A percentile compares a stretch with the other conserved stretches of the same genome.
These are phyloP conservation scores for Philaethria dido DNA, from an alignment of 2,888 invertebrate species.

Conservation along the genomic window DNA sequence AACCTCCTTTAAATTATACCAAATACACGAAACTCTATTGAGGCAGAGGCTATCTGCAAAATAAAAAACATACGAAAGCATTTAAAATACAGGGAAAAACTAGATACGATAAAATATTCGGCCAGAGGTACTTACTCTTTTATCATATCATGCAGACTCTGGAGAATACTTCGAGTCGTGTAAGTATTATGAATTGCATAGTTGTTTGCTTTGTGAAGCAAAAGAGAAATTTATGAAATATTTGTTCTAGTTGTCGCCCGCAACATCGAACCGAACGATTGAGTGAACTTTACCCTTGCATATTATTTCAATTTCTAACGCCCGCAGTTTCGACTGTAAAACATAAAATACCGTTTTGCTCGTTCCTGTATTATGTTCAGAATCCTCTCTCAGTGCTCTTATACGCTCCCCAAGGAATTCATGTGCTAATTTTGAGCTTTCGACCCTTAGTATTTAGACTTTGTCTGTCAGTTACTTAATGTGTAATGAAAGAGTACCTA, in stretches of 20 bases:
- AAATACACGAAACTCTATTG: background rate
- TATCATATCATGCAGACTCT: slow-evolving; percentile 25
- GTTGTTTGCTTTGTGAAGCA: slow-evolving; percentile 20
- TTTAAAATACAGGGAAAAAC: background rate
- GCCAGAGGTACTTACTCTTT: slow-evolving; percentile 7
- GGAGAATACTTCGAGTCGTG: slow-evolving; percentile 18
- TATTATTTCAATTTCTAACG: background rate
- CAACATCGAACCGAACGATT: background rate
- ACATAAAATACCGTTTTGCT: background rate
- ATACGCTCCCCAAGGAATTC: too few species aligned
- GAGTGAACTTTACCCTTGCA: background rate
- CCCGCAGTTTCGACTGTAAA: background rate
- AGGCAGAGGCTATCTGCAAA: background rate
- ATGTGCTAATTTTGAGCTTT: too few species aligned
- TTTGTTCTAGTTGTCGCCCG: background rate
- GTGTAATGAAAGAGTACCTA: too few species aligned
- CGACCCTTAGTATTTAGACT: too few species aligned
- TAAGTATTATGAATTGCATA: slow-evolving; percentile 18
- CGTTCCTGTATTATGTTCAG: background rate
- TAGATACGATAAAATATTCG: background rate
- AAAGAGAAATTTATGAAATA: slow-evolving; percentile 7
- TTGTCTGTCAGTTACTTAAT: too few species aligned
- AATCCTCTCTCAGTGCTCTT: too few species aligned
- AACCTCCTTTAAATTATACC: too few species aligned
- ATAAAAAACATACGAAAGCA: background rate